These are phyloP conservation scores for Nomada goodeniana DNA, from an alignment of 2,888 invertebrate species.

Conservation along the genomic window DNA sequence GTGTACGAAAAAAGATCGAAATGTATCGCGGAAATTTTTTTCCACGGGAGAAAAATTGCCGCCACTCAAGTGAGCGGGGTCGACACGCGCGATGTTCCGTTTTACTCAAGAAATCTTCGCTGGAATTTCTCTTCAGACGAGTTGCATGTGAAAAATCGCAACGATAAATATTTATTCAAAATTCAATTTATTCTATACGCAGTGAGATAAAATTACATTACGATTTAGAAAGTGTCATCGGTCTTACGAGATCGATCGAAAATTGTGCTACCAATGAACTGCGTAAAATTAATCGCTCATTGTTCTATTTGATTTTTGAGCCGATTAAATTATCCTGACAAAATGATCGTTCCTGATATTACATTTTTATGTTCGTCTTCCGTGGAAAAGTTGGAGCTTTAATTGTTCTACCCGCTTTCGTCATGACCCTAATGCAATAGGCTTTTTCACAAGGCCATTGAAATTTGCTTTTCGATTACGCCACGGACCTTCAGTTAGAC, in stretches of 20 bases:
- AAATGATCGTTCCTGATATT: neutral
- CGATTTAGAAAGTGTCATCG: no score
- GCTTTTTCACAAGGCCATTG: constrained; percentile 51
- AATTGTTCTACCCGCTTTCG: constrained; percentile 40
- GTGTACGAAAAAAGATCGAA: constrained; percentile 9
- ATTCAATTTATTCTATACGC: no score
- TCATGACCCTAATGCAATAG: constrained; percentile 45
- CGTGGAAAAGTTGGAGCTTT: constrained; percentile 16
- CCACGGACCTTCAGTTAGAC: constrained; percentile 29
- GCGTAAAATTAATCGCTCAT: neutral
- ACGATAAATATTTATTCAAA: no score
- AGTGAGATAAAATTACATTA: no score
- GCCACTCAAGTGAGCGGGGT: no score
- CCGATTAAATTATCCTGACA: neutral
- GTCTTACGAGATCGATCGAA: neutral
- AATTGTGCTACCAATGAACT: neutral
- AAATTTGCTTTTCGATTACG: constrained; percentile 57
- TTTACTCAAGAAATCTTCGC: no score
- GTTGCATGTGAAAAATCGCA: no score
- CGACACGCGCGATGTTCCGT: no score
- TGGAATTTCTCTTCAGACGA: no score
- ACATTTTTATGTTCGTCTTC: constrained; percentile 6
- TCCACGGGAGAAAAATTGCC: neutral
- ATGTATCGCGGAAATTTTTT: neutral
- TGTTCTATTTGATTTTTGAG: neutral